phyloP scores from a whole-genome alignment of 92 coral and sea anemone species.

The Galaxea fascicularis region DNA sequence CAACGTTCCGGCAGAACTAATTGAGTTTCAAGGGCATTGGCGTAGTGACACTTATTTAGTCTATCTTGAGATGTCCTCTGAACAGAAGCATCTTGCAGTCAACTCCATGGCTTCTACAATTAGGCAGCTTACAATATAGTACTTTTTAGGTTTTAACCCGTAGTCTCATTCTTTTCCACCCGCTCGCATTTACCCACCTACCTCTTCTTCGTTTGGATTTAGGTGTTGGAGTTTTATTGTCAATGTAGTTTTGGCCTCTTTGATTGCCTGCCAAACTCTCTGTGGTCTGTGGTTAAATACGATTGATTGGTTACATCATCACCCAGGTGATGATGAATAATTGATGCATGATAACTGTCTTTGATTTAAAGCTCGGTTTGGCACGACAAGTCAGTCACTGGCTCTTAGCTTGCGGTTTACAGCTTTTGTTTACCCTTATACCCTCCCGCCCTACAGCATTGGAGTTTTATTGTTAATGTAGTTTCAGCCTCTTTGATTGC shows the following conservation, averaged over 20 bases:
- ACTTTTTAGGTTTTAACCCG: neutral
- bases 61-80: conserved; percentile 10
- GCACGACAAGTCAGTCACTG: neutral
- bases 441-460: neutral
- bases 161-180: conserved; percentile 7
- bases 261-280: conserved; percentile 23
- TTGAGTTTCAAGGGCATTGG: conserved; percentile 35
- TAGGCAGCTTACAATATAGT: neutral
- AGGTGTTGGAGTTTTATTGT: conserved; percentile 34
- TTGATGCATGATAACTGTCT: neutral
- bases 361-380: neutral
- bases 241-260: conserved; percentile 16
- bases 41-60: conserved; percentile 36
- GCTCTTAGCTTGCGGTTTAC: neutral
- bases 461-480: conserved; percentile 32
- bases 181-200: conserved; percentile 19
- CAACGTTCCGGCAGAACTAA: conserved; percentile 17
- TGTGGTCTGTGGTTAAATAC: conserved; percentile 24
- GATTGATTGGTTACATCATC: too few relatives aligned
- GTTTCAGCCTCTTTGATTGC: conserved; percentile 14
- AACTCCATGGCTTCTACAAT: conserved; percentile 29
- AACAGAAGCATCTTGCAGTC: conserved; percentile 17
- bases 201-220: conserved; percentile 25
- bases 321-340: neutral
- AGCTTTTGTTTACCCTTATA: neutral